phyloP scores from a whole-genome alignment of 2,888 invertebrate genomes.

The Odiellus spinosus region DNA sequence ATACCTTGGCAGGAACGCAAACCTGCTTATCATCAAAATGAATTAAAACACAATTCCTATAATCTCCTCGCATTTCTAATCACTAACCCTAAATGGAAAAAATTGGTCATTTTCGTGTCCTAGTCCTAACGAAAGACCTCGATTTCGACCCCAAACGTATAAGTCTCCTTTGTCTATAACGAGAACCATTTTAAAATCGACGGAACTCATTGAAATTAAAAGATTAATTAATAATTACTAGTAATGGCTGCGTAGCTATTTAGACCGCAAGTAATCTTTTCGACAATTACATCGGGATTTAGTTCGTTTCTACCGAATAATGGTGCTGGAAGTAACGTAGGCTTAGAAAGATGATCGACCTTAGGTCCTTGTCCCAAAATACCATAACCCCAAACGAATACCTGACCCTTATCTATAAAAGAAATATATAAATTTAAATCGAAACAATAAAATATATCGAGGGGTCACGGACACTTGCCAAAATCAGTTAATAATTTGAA shows the following conservation, averaged over 20 bases:
- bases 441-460: conserved; percentile 3
- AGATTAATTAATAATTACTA: no score
- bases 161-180: conserved; percentile 45
- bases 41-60: no score
- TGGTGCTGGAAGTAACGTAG: conserved; percentile 55
- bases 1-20: conserved; percentile 56
- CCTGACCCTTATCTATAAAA: conserved; percentile 58
- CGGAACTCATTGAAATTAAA: no score
- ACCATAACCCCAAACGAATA: conserved; percentile 88
- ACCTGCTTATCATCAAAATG: conserved; percentile 32
- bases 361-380: conserved; percentile 74
- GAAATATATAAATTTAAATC: no score
- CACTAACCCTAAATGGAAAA: conserved; percentile 62
- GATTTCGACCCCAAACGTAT: conserved; percentile 83
- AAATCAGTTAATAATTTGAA: not conserved
- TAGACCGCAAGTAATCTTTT: conserved; percentile 49
- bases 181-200: not conserved
- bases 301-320: conserved; percentile 76
- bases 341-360: conserved; percentile 45
- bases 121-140: conserved; percentile 64
- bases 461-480: no score
- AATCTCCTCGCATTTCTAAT: no score
- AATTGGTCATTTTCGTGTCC: conserved; percentile 63
- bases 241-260: conserved; percentile 67
- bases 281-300: conserved; percentile 48